These are phyloP conservation scores for Acanthornis magna DNA, from an alignment of 2,797 vertebrate species.

Conservation along the genomic window DNA sequence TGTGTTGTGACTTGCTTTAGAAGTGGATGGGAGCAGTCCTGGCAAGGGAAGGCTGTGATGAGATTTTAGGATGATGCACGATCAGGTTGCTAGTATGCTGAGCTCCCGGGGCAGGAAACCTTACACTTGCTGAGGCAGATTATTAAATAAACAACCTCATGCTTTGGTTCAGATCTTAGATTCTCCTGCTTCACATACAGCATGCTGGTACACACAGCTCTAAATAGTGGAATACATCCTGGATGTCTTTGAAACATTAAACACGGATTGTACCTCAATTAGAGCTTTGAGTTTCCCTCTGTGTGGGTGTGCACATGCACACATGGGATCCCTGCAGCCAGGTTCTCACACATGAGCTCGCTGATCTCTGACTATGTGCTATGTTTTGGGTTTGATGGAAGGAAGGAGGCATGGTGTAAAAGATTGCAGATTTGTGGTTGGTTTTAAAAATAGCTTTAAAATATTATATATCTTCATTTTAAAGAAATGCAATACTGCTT, in stretches of 20 bases:
- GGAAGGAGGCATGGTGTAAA: not conserved
- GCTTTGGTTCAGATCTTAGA: not conserved
- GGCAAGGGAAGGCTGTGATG: not conserved
- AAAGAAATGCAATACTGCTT: constrained; percentile 33
- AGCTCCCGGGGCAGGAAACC: not conserved
- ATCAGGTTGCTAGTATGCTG: not conserved
- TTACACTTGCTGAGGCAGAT: not conserved
- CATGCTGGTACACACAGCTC: not conserved
- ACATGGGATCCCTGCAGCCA: not conserved
- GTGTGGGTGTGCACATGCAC: not conserved
- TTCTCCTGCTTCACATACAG: not conserved
- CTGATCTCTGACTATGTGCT: not conserved
- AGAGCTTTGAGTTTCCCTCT: not conserved
- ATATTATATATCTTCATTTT: constrained; percentile 29
- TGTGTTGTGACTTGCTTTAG: not conserved
- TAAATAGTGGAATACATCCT: not conserved
- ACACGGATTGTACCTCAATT: not conserved
- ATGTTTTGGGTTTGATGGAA: not conserved
- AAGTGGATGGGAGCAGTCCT: not conserved
- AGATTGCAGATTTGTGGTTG: constrained; percentile 41
- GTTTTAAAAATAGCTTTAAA: constrained; percentile 48
- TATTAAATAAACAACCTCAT: not conserved
- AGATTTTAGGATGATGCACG: not conserved
- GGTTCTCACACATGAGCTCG: not conserved
- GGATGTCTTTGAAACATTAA: not conserved